phyloP scores from a whole-genome alignment of 1,140 invertebrate genomes.

The Cheumatopsyche charites region DNA sequence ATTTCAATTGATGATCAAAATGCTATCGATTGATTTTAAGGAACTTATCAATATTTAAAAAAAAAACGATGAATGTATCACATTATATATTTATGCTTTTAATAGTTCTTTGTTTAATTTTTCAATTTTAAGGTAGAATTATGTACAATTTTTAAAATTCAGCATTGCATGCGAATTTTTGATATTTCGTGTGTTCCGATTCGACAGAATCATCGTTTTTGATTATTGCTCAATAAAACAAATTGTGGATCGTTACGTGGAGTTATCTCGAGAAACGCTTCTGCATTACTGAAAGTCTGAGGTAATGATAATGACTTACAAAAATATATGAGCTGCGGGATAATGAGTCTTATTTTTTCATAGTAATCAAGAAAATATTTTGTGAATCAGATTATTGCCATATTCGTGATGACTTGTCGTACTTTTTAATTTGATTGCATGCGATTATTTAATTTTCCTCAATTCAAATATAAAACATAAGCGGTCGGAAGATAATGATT shows the following conservation, averaged over 20 bases:
- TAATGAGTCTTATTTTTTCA: conserved; percentile 23
- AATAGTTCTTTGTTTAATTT: no score
- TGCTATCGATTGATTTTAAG: no score
- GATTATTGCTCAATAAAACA: conserved; percentile 15
- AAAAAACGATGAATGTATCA: no score
- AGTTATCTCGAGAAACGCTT: background rate
- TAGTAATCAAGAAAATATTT: conserved; percentile 7
- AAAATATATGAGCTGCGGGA: conserved; percentile 2
- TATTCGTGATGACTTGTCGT: background rate
- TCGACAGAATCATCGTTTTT: conserved; percentile 5
- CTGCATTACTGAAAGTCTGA: background rate
- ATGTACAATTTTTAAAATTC: no score
- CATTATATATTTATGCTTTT: no score
- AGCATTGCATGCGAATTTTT: no score
- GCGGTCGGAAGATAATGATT: no score
- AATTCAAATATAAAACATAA: no score
- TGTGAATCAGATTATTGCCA: background rate
- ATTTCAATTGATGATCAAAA: no score
- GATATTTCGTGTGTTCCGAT: background rate
- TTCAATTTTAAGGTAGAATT: no score
- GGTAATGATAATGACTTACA: conserved; percentile 28
- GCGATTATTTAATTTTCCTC: conserved; percentile 13
- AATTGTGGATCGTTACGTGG: background rate
- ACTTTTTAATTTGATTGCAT: background rate
- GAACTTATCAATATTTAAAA: no score